These are phyloP conservation scores for Pomatorhinus ruficollis DNA, from an alignment of 2,113 vertebrate genomes.

Conservation along the genomic window DNA sequence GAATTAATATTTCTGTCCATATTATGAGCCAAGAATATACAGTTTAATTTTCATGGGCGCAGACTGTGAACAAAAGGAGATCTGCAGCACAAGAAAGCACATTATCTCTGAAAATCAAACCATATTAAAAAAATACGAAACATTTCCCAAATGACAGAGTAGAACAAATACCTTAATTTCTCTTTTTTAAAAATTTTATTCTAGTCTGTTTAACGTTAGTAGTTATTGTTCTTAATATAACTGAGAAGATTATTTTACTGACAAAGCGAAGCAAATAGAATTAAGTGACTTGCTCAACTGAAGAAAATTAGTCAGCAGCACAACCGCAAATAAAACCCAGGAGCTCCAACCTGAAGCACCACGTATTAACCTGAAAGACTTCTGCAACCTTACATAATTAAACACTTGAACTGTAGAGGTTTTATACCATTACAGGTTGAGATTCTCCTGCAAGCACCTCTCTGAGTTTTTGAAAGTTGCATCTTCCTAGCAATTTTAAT, in stretches of 20 bases:
- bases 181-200: not conserved
- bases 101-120: not conserved
- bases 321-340: conserved; percentile 5
- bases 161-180: not conserved
- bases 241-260: not conserved
- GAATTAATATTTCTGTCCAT: not conserved
- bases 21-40: conserved; percentile 3
- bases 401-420: not conserved
- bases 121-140: not conserved
- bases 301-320: not conserved
- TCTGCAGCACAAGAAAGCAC: not conserved
- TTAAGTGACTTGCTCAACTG: not conserved
- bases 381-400: not conserved
- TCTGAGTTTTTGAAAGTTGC: not conserved
- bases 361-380: not conserved
- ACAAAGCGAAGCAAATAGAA: not conserved
- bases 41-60: not conserved
- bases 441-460: not conserved
- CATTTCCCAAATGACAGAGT: not conserved
- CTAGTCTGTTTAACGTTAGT: not conserved
- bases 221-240: not conserved
- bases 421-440: not conserved
- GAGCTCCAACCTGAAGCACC: not conserved
- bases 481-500: not conserved
- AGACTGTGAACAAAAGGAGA: not conserved